phyloP scores from a whole-genome alignment of 2,888 invertebrate genomes.

The Megaustenia siamemsis region DNA sequence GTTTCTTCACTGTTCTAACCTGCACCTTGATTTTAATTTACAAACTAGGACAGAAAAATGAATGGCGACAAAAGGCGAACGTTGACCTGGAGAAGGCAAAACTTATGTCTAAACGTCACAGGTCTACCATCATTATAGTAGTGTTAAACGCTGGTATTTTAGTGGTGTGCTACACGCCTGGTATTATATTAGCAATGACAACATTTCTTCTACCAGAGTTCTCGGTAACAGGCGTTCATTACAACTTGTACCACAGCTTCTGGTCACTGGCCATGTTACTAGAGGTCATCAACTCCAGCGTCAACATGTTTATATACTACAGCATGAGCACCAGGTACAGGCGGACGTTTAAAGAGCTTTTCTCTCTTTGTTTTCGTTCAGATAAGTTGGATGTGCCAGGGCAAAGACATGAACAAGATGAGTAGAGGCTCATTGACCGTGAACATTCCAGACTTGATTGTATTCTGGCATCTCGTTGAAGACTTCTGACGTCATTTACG shows the following conservation, averaged over 20 bases:
- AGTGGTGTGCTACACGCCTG: neutral
- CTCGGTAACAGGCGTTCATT: neutral
- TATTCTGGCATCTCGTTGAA: too few species aligned
- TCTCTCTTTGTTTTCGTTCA: too few species aligned
- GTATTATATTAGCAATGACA: neutral
- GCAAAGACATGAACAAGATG: too few species aligned
- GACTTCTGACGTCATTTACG: too few species aligned
- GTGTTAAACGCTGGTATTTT: neutral
- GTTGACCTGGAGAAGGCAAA: neutral
- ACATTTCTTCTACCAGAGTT: neutral
- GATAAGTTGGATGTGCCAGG: too few species aligned
- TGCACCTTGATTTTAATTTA: neutral
- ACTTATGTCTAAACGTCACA: neutral
- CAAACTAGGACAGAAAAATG: constrained; percentile 1
- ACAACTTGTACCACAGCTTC: neutral
- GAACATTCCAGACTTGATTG: too few species aligned
- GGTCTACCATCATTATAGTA: neutral
- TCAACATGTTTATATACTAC: neutral
- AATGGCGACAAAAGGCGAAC: neutral
- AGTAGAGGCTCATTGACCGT: too few species aligned
- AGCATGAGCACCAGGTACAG: constrained; percentile 5
- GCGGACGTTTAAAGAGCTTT: neutral
- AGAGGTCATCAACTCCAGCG: neutral
- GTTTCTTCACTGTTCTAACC: neutral
- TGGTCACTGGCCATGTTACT: neutral